Base-by-base conservation (phyloP, 2,113 vertebrate species). In the Penelope pileata region DNA sequence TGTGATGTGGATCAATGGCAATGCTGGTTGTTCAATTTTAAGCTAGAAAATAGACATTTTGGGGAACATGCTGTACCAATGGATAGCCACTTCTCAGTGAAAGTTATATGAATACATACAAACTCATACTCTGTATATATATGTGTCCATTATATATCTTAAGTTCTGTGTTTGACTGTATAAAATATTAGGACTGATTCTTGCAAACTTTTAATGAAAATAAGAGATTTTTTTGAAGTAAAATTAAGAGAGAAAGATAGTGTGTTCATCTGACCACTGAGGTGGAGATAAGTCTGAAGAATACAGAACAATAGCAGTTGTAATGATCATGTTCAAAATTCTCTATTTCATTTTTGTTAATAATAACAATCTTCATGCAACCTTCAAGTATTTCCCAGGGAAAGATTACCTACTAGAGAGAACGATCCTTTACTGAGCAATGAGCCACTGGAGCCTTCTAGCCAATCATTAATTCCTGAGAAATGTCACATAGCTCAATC, bases 221-320 rank as follows among this genome's bases (percentile, higher is more conserved):
- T 38, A 62, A 42, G 13, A 67, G n/a, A 62, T 14, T 78, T 83
- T 78, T 47, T 58, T 70, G 75, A 68, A 58, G 8, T 62, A 50
- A 64, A 79, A 90, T 89, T 75, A 83, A 59, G 47, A 93, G 23
- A 90, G 66, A 89, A 91, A 64, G n/a, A 80, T 60, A 60, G 34
- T 64, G 58, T 70, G 16, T 83, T 88, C 69, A 80, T 34, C 10
- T 83, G 68, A 81, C 73, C 42, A 24, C 38, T 90, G 51, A 73
- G 19, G 14, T 58, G 38, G 30, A 6, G 3, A 72, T 40, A 73
- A 83, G 68, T 80, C 59, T 63, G 43, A 76, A 87, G 60, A 79
- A 24, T 62, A 48, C 13, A 70, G 21, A 92, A 91, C 50, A 83
- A 54, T 32, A 51, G 23, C 47, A 91, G 36, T 60, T 43, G 66